A percentile compares a stretch with the other conserved stretches of the same genome.
Evolutionary conservation across 2,888 invertebrate species (phyloP).

Genomic region (Ypsolopha sequella): DNA sequence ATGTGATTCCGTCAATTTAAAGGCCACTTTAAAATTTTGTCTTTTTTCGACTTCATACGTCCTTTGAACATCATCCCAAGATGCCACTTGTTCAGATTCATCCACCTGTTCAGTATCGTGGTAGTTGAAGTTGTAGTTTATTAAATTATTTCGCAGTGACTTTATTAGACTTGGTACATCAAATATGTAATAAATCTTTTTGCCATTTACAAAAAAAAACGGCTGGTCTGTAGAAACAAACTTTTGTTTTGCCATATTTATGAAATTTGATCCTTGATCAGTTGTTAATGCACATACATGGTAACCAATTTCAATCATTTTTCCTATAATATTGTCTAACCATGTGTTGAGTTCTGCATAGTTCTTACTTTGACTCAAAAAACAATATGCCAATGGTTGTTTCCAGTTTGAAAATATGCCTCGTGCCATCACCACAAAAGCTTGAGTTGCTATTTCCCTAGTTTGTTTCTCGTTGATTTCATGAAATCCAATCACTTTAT

Average conservation of each 20-base stretch:
- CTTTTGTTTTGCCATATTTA: slow-evolving; percentile 13
- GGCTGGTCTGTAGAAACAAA: slow-evolving; percentile 13
- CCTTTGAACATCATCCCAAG: slow-evolving; percentile 16
- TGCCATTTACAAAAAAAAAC: slow-evolving; percentile 16
- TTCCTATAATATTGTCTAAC: slow-evolving; percentile 3
- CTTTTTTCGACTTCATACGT: slow-evolving; percentile 17
- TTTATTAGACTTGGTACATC: slow-evolving; percentile 21
- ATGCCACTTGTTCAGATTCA: slow-evolving; percentile 15
- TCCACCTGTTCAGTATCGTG: too few species aligned
- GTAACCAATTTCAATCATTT: slow-evolving; percentile 2
- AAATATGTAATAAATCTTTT: slow-evolving; percentile 24
- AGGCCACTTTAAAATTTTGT: slow-evolving; percentile 14
- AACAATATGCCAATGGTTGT: slow-evolving; percentile 3
- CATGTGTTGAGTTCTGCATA: not conserved
- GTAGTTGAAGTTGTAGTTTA: slow-evolving; percentile 18
- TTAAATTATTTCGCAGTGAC: slow-evolving; percentile 17
- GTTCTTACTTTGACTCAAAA: slow-evolving; percentile 2
- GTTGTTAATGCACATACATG: not conserved
- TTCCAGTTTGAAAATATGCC: slow-evolving; percentile 5
- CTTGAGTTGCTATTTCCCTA: too few species aligned
- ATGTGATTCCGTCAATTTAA: slow-evolving; percentile 21
- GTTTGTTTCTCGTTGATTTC: too few species aligned
- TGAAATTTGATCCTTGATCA: slow-evolving; percentile 12
- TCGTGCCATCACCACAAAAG: not conserved
- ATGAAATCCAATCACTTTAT: slow-evolving; percentile 10